These are phyloP conservation scores for Vidua macroura DNA, from an alignment of 2,113 vertebrate species.

Conservation along the genomic window DNA sequence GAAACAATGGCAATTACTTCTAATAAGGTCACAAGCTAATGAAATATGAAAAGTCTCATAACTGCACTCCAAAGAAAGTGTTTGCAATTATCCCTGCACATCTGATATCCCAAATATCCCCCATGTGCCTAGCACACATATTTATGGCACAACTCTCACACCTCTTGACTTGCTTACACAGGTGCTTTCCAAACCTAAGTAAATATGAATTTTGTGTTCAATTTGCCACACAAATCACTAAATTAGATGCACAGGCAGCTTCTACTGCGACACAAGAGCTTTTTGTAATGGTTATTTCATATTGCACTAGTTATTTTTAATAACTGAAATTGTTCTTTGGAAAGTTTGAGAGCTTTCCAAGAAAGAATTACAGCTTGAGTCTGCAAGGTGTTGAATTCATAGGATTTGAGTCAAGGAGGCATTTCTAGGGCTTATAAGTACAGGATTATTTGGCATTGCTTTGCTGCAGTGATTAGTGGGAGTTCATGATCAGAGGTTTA, in stretches of 20 bases:
- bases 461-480: background rate
- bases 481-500: background rate
- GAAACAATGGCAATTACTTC: background rate
- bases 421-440: background rate
- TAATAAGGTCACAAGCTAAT: background rate
- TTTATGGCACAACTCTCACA: constrained; percentile 1
- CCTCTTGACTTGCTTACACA: constrained; percentile 8
- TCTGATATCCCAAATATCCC: constrained; percentile 16
- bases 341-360: background rate
- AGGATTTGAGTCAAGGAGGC: background rate
- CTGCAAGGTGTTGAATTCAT: background rate
- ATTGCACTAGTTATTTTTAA: background rate
- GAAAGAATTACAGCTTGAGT: background rate
- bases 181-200: constrained; percentile 38
- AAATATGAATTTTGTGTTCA: constrained; percentile 36
- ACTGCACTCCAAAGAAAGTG: background rate
- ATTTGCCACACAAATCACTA: constrained; percentile 24
- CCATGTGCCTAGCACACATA: background rate
- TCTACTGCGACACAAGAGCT: background rate
- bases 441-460: background rate
- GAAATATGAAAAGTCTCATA: background rate
- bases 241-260: background rate
- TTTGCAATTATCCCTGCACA: background rate
- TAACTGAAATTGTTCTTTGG: background rate
- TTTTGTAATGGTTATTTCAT: background rate